Base-by-base conservation (phyloP, 2,888 invertebrate species). In the Spodoptera littoralis region DNA sequence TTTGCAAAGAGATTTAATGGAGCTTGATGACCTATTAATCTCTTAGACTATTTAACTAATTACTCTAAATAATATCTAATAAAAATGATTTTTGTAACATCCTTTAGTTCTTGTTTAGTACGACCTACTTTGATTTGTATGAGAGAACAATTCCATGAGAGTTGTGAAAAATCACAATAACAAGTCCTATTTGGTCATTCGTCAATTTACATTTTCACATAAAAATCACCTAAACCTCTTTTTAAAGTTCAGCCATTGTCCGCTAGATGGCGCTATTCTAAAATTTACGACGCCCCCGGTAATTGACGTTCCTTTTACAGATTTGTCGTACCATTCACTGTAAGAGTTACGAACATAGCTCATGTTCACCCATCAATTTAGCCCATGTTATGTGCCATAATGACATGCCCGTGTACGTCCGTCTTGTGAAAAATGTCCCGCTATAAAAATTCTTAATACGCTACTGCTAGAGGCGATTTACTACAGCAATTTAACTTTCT, bases 341-440 rank as follows among this genome's bases (percentile, higher is more conserved):
- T 64, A 67, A 66, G 24, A 57, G 48, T 75, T 52, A 48, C n/a
- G 52, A 45, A 65, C 50, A 78, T 70, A 72, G 67, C 56, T 69
- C 51, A 56, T 62, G 76, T 65, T 60, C 65, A 82, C 66, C 73
- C 76, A 60, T 64, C 68, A 70, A 83, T 84, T 84, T 76, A 44
- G 52, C 27, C 61, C 59, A 58, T 55, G 70, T 71, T 76, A 79
- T 76, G 70, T 68, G 69, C 65, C 70, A 66, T 84, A 83, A 82
- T 82, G 69, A 79, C 73, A 72, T 50, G 70, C 63, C 70, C 46
- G 73, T 67, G 61, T 44, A 63, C 13, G 65, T 76, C 70, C 69
- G 74, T 65, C 60, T 73, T 57, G 69, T 83, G 84, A 87, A 83
- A 85, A 84, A 87, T 86, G 79, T 81, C 76, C 73, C 73, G 70